These are phyloP conservation scores for Forbesichthys agassizii DNA, from an alignment of 2,113 vertebrate genomes.

Conservation along the genomic window DNA sequence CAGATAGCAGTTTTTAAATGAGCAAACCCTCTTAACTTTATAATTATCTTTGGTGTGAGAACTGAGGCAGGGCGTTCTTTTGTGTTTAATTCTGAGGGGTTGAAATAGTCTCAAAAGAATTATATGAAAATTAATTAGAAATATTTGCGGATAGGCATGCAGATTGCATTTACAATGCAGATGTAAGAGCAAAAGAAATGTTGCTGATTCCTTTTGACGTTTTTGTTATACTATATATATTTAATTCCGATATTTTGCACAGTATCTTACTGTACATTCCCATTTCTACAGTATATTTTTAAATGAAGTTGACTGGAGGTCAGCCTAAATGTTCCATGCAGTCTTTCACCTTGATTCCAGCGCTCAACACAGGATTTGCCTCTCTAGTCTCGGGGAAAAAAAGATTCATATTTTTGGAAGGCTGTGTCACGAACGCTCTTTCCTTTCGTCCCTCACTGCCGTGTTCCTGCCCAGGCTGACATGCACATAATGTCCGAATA, in stretches of 20 bases:
- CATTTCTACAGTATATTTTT: not conserved
- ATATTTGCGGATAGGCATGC: slow-evolving; percentile 69
- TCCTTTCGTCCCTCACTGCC: slow-evolving; percentile 1
- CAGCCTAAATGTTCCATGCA: not conserved
- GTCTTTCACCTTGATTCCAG: slow-evolving; percentile 6
- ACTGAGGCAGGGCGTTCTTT: slow-evolving; percentile 72
- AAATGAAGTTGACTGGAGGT: slow-evolving; percentile 5
- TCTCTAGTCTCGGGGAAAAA: slow-evolving; percentile 14
- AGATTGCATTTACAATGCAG: slow-evolving; percentile 71
- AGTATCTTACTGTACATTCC: slow-evolving; percentile 9
- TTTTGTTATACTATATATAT: not conserved
- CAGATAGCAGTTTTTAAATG: slow-evolving; percentile 73
- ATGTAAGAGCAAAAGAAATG: slow-evolving; percentile 44
- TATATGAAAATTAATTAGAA: slow-evolving; percentile 72
- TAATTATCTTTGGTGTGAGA: slow-evolving; percentile 74
- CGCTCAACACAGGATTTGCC: slow-evolving; percentile 9
- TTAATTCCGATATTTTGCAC: slow-evolving; percentile 16
- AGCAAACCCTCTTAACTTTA: slow-evolving; percentile 76
- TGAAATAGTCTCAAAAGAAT: slow-evolving; percentile 75
- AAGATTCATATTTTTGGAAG: slow-evolving; percentile 27
- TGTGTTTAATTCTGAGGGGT: slow-evolving; percentile 72
- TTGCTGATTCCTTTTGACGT: not conserved
- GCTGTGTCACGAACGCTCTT: slow-evolving; percentile 25
- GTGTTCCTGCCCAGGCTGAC: slow-evolving; percentile 48
- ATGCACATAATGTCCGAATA: slow-evolving; percentile 64